Evolutionary conservation across 2,888 invertebrate species (phyloP).

Genomic region (Cacoxenus indagator): DNA sequence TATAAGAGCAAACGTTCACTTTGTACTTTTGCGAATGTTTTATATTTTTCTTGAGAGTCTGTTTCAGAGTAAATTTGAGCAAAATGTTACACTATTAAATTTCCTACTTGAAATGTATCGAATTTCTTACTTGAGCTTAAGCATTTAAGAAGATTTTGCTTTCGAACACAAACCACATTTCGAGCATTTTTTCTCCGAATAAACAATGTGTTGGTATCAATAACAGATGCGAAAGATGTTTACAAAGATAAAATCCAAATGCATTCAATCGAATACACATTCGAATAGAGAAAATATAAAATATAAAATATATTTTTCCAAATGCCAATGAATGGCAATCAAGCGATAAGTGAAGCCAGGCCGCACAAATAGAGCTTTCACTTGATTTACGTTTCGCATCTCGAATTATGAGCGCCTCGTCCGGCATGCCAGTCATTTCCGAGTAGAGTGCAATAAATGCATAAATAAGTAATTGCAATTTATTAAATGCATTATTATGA

Average conservation of each 20-base stretch:
- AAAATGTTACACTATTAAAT: no score
- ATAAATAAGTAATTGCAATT: constrained; percentile 17
- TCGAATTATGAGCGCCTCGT: neutral
- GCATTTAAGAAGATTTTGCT: no score
- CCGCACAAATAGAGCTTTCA: neutral
- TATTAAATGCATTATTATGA: constrained; percentile 2
- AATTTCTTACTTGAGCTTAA: no score
- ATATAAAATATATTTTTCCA: neutral
- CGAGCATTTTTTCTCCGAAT: no score
- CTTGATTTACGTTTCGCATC: neutral
- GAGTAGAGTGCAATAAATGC: constrained; percentile 1
- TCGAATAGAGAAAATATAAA: neutral
- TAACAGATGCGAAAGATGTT: no score
- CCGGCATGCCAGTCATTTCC: neutral
- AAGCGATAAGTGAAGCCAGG: neutral
- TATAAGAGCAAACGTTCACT: no score
- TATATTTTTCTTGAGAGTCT: no score
- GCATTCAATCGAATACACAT: neutral
- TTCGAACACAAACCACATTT: no score
- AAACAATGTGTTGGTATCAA: no score
- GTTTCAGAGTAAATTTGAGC: no score
- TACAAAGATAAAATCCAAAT: neutral
- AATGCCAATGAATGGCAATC: neutral
- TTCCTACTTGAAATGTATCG: no score
- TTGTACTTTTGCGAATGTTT: no score